Evolutionary conservation across 30 jellyfish, hydroid and myxozoan genomes (phyloP).

Genomic region (Rhopilema esculentum): DNA sequence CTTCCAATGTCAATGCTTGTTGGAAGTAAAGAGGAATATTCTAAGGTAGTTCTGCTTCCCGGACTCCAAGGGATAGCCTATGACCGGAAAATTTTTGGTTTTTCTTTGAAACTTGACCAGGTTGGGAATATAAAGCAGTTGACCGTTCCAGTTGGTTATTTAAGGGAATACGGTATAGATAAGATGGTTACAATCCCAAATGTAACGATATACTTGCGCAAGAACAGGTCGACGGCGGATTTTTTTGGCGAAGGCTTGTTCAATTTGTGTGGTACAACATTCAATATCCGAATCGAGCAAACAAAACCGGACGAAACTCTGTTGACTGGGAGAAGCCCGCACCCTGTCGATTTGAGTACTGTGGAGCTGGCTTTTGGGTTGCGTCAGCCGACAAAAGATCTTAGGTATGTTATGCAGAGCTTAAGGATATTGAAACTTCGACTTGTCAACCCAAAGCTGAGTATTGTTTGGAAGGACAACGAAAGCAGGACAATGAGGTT

Average conservation of each 20-base stretch:
- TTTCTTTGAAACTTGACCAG: constrained; percentile 47
- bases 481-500: constrained; percentile 47
- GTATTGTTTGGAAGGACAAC: constrained; percentile 48
- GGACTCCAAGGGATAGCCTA: constrained; percentile 26
- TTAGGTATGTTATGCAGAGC: constrained; percentile 28
- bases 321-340: constrained; percentile 63
- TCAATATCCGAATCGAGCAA: constrained; percentile 65
- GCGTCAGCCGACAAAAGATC: constrained; percentile 60
- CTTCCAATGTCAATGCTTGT: constrained; percentile 30
- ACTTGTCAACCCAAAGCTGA: constrained; percentile 59
- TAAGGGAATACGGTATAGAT: constrained; percentile 43
- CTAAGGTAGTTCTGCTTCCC: constrained; percentile 44
- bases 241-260: constrained; percentile 74
- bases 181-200: constrained; percentile 51
- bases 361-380: constrained; percentile 77
- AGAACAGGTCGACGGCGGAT: constrained; percentile 13
- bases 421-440: constrained; percentile 51
- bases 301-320: constrained; percentile 60
- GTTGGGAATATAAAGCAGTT: constrained; percentile 29
- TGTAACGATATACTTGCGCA: constrained; percentile 50
- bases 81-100: constrained; percentile 36
- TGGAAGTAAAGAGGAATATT: constrained; percentile 6
- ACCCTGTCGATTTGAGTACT: constrained; percentile 70
- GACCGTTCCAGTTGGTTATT: constrained; percentile 46
- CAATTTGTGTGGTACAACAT: constrained; percentile 69